Percentiles rank a stretch among this genome's conserved stretches.
These are phyloP conservation scores for Zaprionus lineosus DNA, from an alignment of 2,888 invertebrate species.

Conservation along the genomic window DNA sequence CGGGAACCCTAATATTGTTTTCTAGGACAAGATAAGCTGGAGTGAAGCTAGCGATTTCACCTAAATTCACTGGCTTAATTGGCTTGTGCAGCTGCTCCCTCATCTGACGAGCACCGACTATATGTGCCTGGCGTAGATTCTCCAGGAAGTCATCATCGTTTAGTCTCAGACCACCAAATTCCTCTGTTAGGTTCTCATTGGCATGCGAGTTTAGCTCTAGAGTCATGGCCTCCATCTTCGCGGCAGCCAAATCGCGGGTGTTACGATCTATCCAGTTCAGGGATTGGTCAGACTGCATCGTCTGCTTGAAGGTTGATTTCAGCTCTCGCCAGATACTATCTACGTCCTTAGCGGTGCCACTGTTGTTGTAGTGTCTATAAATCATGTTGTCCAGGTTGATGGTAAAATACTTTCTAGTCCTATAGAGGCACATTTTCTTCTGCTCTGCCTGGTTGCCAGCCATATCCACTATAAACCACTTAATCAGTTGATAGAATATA, in stretches of 20 bases:
- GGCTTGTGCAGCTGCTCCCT: constrained; percentile 54
- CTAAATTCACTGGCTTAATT: constrained; percentile 56
- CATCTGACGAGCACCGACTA: background rate
- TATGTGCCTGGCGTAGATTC: constrained; percentile 47
- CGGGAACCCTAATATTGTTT: constrained; percentile 75
- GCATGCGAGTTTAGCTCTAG: constrained; percentile 69
- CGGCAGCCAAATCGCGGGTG: constrained; percentile 62
- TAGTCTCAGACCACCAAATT: constrained; percentile 61
- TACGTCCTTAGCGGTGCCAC: constrained; percentile 64
- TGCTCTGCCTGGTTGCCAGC: constrained; percentile 29
- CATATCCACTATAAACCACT: constrained; percentile 53
- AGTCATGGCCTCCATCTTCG: constrained; percentile 69
- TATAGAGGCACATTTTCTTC: constrained; percentile 52
- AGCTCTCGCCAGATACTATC: constrained; percentile 74
- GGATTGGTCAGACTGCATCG: constrained; percentile 44
- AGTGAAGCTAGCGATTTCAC: constrained; percentile 60
- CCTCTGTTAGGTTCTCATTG: constrained; percentile 61
- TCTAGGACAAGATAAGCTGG: constrained; percentile 73
- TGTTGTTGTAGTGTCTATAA: constrained; percentile 65
- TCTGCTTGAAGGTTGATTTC: constrained; percentile 62
- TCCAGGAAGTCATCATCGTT: constrained; percentile 56
- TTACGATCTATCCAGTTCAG: constrained; percentile 63
- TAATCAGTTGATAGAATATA: constrained; percentile 71
- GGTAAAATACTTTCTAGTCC: constrained; percentile 67
- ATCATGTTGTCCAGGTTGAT: constrained; percentile 80